Base-by-base conservation (phyloP, 2,797 vertebrate genomes). In the Bradypodion pumilum region DNA sequence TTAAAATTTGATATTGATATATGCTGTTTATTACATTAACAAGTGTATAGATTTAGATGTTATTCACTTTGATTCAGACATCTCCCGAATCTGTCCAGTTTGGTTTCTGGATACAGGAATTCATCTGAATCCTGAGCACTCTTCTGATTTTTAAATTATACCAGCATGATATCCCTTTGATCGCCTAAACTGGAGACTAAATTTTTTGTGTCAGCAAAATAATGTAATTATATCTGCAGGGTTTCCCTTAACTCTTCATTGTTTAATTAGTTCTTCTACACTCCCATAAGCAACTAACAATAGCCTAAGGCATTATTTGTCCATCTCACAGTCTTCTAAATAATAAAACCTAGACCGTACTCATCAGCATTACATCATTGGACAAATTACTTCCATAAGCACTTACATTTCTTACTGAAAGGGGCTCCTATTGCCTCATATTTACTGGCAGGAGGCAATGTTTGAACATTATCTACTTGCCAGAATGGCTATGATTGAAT, bases 211-310 rank as follows among this genome's bases (percentile, higher is more conserved):
- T 89, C 90, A 89, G 44, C 80, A 87, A 85, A 91, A 83, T 78
- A 89, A 88, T 76, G 49, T 89, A 91, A 92, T 92, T 91, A 89
- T 66, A 82, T 89, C 81, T 80, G 10, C 85, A 32, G 52, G 66
- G 37, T 69, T 88, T 82, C 62, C 85, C 86, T 84, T 23, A 72
- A 62, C 23, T 86, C 83, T 77, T 66, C n/a, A 88, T 79, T 85
- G 81, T 89, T 88, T 52, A 92, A 93, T 92, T 90, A 87, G 52
- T 81, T 92, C 83, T 90, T 29, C 87, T 92, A 91, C 88, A 91
- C 59, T 56, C 19, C 69, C 88, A 69, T 15, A 59, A 81, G 82
- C 83, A 89, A 89, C 27, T 91, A 87, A 21, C 44, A 85, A 56
- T 86, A 89, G 88, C 86, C 74, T 86, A 82, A 89, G 90, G 83